phyloP scores from a whole-genome alignment of 1,140 invertebrate species.

The Aphidius gifuensis region DNA sequence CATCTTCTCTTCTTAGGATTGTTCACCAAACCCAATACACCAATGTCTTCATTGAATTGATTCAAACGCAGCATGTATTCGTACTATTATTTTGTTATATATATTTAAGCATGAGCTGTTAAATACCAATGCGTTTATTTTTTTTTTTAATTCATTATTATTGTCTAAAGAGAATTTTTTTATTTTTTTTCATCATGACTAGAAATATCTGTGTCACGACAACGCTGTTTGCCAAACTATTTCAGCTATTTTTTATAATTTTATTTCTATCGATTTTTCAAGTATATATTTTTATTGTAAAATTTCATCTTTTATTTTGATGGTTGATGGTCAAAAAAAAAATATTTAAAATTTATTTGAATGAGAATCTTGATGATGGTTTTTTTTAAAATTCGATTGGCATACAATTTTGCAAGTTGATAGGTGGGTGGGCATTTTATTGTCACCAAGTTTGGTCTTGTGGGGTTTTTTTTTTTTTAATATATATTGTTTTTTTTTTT shows the following conservation, averaged over 20 bases:
- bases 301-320: too few relatives aligned
- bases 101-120: background rate
- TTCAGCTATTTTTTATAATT: background rate
- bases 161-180: background rate
- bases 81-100: conserved; percentile 23
- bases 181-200: conserved; percentile 3
- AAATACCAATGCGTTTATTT: conserved; percentile 3
- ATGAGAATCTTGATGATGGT: too few relatives aligned
- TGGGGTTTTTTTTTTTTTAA: too few relatives aligned
- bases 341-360: too few relatives aligned
- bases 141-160: conserved; percentile 1
- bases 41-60: conserved; percentile 14
- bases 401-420: too few relatives aligned
- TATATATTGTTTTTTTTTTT: too few relatives aligned
- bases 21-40: conserved; percentile 2
- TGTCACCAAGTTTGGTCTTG: too few relatives aligned
- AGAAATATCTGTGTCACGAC: conserved; percentile 3
- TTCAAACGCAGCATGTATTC: conserved; percentile 20
- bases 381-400: too few relatives aligned
- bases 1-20: conserved; percentile 40
- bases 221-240: background rate
- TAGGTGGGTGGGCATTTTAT: too few relatives aligned
- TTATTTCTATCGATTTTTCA: background rate
- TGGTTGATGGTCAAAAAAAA: too few relatives aligned
- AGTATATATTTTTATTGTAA: too few relatives aligned